Evolutionary conservation across 2,888 invertebrate genomes (phyloP), one percentile per base, ranked within the genome.

Genomic region (Mythimna albipuncta): DNA sequence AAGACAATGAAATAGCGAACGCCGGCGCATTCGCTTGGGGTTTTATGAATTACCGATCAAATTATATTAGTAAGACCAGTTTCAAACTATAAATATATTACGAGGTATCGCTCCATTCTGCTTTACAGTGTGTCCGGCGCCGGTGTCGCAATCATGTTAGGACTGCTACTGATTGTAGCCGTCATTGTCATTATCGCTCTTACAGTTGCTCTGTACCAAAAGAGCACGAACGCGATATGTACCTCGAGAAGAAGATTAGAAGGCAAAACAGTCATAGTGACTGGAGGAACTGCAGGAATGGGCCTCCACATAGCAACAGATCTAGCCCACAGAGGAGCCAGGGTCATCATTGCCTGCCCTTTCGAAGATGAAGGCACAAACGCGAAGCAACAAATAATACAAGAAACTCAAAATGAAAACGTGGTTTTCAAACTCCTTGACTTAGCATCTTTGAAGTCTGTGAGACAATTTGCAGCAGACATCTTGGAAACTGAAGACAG

Each of bases 381-480:
- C 2, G 94, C 92, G 0, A 73, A 74, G 97, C 97, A 97, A 79
- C 97, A 97, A 89, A 97, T 98, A 26, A 88, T 96, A 5, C 93
- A 96, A 78, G 95, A 95, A 74, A 97, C 97, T 0, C 97, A 97
- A 44, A 98, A 98, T 87, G 91, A 94, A 13, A 97, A 97, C 76
- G 93, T 98, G 2, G 84, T 97, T 0, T 97, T 97, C 0, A 97
- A 97, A 88, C 97, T 97, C 86, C 93, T 98, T 19, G 98, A 98
- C 89, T 91, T 98, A 26, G 97, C 97, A 5, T 98, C 97, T 0
- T 94, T 97, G 81, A 96, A 97, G 83, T 98, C 98, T 0, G 96
- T 98, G 9, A 97, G 98, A 38, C 97, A 97, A 77, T 99, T 99
- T 90, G 98, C 98, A 0, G 97, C 97, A 9, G 97, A 98, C 72